Evolutionary conservation across 2,888 invertebrate species (phyloP), one percentile per base, ranked within the genome.

Genomic region (Trichogramma dendrolimi): DNA sequence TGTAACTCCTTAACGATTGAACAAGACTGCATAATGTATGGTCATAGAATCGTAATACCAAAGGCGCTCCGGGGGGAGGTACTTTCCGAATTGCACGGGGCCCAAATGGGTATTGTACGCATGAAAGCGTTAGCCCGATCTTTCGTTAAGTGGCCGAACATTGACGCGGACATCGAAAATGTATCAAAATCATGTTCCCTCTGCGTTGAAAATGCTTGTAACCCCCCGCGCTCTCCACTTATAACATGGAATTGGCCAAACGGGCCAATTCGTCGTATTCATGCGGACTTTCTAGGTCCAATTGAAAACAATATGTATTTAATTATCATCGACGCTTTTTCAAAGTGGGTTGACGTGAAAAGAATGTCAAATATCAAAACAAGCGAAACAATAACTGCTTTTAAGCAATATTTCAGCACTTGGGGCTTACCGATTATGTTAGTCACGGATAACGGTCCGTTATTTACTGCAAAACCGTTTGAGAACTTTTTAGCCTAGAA

Each of bases 361-460:
- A n/a, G n/a, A n/a, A n/a, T n/a, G n/a, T n/a, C n/a, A n/a, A n/a
- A n/a, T n/a, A n/a, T n/a, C n/a, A n/a, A n/a, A n/a, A n/a, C n/a
- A n/a, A n/a, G 6, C 47, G 5, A 53, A 39, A 63, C 60, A 4
- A 59, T 65, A n/a, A 8, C n/a, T 14, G 42, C 40, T n/a, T 61
- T 67, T 4, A 53, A 41, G n/a, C 50, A 58, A 6, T 60, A 58
- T 47, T 66, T 67, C 42, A 11, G 39, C 1, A 56, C 53, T 8
- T 61, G 66, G 62, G 61, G 67, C 5, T 6, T 62, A n/a, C 65
- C 61, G 4, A 1, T 42, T 11, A 55, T 5, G 10, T 14, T 66
- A 10, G 64, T 67, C 1, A 60, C 57, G 1, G 65, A 67, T 54
- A 67, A 67, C 40, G 53, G 52, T 2, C 60, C 63, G 49, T n/a